phyloP scores from a whole-genome alignment of 1,140 invertebrate genomes.

The Sinella curviseta region DNA sequence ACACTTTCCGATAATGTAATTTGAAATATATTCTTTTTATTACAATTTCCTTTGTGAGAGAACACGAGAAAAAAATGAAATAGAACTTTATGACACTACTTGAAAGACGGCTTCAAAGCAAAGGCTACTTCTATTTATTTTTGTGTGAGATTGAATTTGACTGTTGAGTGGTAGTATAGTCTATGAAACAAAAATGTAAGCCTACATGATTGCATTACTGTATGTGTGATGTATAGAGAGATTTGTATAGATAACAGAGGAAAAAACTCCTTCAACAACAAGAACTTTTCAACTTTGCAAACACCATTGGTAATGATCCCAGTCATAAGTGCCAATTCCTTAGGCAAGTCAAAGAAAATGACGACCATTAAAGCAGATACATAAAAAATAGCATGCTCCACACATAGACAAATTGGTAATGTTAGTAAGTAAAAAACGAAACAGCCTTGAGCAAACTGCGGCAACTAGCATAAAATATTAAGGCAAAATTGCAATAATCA shows the following conservation, averaged over 20 bases:
- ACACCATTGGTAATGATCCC: neutral
- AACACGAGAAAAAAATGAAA: too few species aligned
- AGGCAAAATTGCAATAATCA: slow-evolving; percentile 8
- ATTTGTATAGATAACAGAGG: too few species aligned
- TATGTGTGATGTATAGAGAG: too few species aligned
- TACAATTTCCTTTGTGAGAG: too few species aligned
- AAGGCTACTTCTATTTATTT: too few species aligned
- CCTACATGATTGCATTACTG: too few species aligned
- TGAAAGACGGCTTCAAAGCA: too few species aligned
- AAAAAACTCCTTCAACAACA: too few species aligned
- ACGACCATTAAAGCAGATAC: neutral
- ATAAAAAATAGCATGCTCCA: neutral
- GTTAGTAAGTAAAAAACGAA: neutral
- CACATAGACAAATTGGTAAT: neutral
- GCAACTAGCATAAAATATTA: neutral
- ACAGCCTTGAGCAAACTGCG: slow-evolving; percentile 10
- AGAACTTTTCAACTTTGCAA: slow-evolving; percentile 3
- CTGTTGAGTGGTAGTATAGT: too few species aligned
- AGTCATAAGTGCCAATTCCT: slow-evolving; percentile 18
- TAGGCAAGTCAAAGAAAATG: slow-evolving; percentile 8
- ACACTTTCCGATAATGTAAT: neutral
- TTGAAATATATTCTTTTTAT: too few species aligned
- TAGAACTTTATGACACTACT: neutral
- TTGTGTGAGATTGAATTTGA: too few species aligned
- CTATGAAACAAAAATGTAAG: too few species aligned